Evolutionary conservation across 2,797 vertebrate species (phyloP).

Genomic region (Sebastes matsubarae): DNA sequence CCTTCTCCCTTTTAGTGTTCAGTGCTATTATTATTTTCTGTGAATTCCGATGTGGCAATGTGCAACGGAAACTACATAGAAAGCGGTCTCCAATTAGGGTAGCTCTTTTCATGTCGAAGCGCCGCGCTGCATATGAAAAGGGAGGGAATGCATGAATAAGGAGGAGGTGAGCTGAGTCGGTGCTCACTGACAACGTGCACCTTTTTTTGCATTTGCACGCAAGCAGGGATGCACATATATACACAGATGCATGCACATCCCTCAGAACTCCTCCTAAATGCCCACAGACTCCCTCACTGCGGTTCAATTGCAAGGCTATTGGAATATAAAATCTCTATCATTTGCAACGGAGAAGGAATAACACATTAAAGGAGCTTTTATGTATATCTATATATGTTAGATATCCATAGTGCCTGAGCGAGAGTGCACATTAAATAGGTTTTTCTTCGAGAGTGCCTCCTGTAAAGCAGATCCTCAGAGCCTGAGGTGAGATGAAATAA

Average conservation of each 20-base stretch:
- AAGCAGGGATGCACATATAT: constrained; percentile 1
- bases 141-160: constrained; percentile 56
- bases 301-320: constrained; percentile 52
- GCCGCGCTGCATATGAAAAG: constrained; percentile 54
- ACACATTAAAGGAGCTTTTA: constrained; percentile 51
- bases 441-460: constrained; percentile 41
- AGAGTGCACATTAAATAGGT: constrained; percentile 61
- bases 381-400: background rate
- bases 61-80: constrained; percentile 70
- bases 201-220: background rate
- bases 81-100: constrained; percentile 73
- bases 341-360: constrained; percentile 38
- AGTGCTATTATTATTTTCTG: constrained; percentile 55
- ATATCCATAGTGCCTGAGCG: constrained; percentile 16
- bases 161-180: constrained; percentile 34
- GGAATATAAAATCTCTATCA: constrained; percentile 52
- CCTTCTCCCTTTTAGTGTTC: constrained; percentile 27
- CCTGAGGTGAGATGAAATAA: constrained; percentile 45
- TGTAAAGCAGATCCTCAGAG: constrained; percentile 36
- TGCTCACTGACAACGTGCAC: constrained; percentile 30
- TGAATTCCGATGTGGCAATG: constrained; percentile 57
- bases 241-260: background rate
- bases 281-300: constrained; percentile 25
- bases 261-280: constrained; percentile 25
- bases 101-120: constrained; percentile 60